Evolutionary conservation across 2,888 invertebrate species (phyloP).

Genomic region (Pandemis heparana): DNA sequence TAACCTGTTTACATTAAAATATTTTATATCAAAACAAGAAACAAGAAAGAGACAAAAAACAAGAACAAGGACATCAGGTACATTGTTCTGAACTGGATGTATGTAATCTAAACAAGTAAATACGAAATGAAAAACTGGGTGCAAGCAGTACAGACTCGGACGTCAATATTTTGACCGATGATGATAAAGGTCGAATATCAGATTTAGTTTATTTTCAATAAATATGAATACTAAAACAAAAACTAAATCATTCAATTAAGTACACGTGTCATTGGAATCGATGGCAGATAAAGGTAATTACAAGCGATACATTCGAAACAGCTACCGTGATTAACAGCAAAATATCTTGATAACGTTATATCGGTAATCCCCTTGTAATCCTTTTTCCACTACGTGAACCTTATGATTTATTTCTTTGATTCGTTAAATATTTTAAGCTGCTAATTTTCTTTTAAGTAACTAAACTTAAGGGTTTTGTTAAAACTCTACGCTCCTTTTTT

Average conservation of each 20-base stretch:
- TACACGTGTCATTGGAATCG: conserved; percentile 14
- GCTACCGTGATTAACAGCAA: conserved; percentile 26
- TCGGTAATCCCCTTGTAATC: conserved; percentile 56
- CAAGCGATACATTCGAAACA: conserved; percentile 22
- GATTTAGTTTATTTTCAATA: background rate
- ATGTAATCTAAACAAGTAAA: background rate
- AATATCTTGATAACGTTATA: conserved; percentile 27
- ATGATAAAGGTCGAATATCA: conserved; percentile 1
- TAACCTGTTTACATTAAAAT: no score
- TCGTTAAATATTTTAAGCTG: background rate
- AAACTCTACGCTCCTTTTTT: no score
- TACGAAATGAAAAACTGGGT: background rate
- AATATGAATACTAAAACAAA: background rate
- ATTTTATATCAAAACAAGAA: no score
- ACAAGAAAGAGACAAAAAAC: no score
- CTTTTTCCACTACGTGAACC: conserved; percentile 21
- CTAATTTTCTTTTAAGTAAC: no score
- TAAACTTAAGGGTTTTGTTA: no score
- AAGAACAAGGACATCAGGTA: background rate
- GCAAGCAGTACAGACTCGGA: background rate
- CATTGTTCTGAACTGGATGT: background rate
- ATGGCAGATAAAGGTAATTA: conserved; percentile 28
- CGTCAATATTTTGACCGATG: background rate
- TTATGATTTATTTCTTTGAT: conserved; percentile 14
- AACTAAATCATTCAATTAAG: background rate